phyloP scores from a whole-genome alignment of 2,797 vertebrate species.

The Poecile montanus region DNA sequence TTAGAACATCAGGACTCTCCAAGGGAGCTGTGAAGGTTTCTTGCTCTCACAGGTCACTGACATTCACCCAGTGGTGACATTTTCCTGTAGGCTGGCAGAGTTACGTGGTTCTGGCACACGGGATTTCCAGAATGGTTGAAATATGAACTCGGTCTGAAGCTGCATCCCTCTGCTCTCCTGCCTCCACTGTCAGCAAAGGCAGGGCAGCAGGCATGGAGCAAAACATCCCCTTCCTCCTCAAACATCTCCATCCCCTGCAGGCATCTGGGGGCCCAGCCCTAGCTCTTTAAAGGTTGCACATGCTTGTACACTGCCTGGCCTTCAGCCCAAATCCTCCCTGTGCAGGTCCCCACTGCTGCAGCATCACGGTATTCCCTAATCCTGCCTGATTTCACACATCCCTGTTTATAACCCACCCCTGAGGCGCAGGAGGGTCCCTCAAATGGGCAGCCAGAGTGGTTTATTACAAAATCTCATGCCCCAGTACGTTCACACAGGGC shows the following conservation, averaged over 20 bases:
- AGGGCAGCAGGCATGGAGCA: background rate
- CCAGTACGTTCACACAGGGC: rapidly evolving
- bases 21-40: background rate
- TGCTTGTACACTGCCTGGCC: background rate
- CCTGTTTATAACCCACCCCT: background rate
- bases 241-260: background rate
- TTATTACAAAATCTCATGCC: background rate
- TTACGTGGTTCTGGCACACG: rapidly evolving
- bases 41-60: background rate
- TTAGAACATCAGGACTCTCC: background rate
- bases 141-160: background rate
- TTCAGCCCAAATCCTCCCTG: background rate
- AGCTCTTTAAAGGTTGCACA: background rate
- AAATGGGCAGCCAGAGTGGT: rapidly evolving
- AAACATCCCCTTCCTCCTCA: rapidly evolving
- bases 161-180: background rate
- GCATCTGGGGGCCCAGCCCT: background rate
- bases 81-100: background rate
- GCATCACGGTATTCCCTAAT: background rate
- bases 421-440: background rate
- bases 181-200: background rate
- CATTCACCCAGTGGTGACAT: background rate
- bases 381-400: background rate
- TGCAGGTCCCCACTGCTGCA: background rate
- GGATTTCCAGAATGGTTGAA: background rate